A percentile compares a stretch with the other conserved stretches of the same genome.
These are phyloP conservation scores for Petromus typicus DNA, from an alignment of 2,113 vertebrate species.

Conservation along the genomic window DNA sequence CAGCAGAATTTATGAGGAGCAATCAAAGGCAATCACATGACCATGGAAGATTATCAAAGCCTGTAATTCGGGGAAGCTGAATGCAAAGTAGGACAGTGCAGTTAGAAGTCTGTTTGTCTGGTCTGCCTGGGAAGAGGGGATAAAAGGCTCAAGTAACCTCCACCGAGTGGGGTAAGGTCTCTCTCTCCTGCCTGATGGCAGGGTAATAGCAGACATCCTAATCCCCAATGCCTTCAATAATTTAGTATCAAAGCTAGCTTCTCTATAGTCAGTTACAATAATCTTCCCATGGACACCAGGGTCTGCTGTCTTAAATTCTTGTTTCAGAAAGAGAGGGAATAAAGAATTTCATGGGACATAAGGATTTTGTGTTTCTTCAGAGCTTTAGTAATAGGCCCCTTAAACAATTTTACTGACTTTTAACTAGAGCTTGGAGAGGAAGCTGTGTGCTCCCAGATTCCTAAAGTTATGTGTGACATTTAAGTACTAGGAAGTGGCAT, in stretches of 20 bases:
- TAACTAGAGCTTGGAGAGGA: constrained; percentile 52
- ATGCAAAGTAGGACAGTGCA: neutral
- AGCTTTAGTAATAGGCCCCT: constrained; percentile 19
- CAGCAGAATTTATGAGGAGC: constrained; percentile 74
- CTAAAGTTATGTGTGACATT: neutral
- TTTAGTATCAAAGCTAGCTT: neutral
- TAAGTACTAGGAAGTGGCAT: constrained; percentile 55
- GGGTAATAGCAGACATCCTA: neutral
- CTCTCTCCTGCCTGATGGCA: neutral
- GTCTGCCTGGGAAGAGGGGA: neutral
- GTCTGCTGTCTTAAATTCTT: neutral
- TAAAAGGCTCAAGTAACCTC: neutral
- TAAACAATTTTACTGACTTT: constrained; percentile 38
- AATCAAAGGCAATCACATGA: constrained; percentile 69
- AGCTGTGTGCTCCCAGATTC: constrained; percentile 5
- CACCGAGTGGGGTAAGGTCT: neutral
- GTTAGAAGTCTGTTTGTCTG: neutral
- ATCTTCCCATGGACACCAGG: neutral
- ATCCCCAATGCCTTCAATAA: neutral
- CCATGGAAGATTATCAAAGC: constrained; percentile 60
- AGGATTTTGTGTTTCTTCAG: constrained; percentile 34
- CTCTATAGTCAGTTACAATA: neutral
- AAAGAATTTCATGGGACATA: constrained; percentile 40
- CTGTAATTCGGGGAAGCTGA: constrained; percentile 54
- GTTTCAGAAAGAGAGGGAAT: neutral